A percentile compares a stretch with the other conserved stretches of the same genome.
These are phyloP conservation scores for Cirrhinus mrigala DNA, from an alignment of 2,797 vertebrate species.

Conservation along the genomic window DNA sequence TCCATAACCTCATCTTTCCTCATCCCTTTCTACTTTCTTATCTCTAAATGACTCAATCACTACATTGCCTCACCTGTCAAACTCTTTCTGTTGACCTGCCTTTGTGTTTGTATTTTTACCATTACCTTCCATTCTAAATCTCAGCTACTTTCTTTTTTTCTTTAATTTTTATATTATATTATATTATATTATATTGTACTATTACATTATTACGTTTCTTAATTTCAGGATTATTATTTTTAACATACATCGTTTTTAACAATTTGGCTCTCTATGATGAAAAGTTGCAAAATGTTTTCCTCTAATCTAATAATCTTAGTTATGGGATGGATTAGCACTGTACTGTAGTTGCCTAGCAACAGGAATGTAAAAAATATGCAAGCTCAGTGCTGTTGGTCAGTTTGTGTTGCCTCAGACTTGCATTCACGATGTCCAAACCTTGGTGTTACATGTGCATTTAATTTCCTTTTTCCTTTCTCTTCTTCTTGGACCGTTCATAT, in stretches of 20 bases:
- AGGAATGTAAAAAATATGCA: not conserved
- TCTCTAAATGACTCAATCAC: slow-evolving; percentile 5
- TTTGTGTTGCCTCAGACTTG: not conserved
- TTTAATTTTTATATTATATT: not conserved
- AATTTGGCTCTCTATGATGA: not conserved
- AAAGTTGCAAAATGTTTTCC: not conserved
- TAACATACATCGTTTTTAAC: too few species aligned
- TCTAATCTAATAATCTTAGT: not conserved
- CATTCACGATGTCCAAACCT: not conserved
- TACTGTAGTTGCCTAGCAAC: slow-evolving; percentile 5
- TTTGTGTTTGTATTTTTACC: slow-evolving; percentile 34
- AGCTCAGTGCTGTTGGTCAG: not conserved
- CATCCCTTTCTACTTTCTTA: slow-evolving; percentile 6
- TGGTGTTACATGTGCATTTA: not conserved
- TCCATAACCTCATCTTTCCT: slow-evolving; percentile 13
- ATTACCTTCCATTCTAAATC: slow-evolving; percentile 19
- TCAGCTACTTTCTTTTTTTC: not conserved
- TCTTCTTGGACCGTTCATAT: not conserved
- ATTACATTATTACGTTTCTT: too few species aligned
- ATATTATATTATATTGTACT: too few species aligned
- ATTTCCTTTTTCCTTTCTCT: not conserved
- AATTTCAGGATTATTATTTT: too few species aligned
- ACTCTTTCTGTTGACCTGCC: slow-evolving; percentile 16
- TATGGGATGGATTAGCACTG: not conserved
- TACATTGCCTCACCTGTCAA: slow-evolving; percentile 29